These are phyloP conservation scores for Amaurobius ferox DNA, from an alignment of 2,888 invertebrate genomes.

Conservation along the genomic window DNA sequence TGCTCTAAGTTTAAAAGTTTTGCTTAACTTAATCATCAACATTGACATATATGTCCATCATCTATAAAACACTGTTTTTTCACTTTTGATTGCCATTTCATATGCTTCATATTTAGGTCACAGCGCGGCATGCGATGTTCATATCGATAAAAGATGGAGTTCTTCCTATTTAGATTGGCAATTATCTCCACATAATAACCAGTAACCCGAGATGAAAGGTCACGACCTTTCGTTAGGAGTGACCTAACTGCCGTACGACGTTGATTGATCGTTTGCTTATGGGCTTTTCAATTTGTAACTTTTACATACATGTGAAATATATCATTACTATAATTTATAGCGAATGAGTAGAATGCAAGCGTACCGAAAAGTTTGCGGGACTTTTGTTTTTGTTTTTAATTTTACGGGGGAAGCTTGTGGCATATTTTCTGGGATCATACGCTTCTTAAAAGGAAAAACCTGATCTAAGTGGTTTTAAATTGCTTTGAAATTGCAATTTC, in stretches of 20 bases:
- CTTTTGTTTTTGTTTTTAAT: too few species aligned
- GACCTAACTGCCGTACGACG: neutral
- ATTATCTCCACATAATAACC: constrained; percentile 6
- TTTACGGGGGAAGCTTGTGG: too few species aligned
- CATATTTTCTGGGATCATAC: too few species aligned
- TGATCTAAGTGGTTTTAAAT: too few species aligned
- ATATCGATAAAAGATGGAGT: neutral
- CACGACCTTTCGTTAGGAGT: neutral
- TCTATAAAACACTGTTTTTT: neutral
- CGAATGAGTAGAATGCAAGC: too few species aligned
- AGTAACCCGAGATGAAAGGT: neutral
- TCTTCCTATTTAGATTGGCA: constrained; percentile 9
- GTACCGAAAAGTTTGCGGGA: too few species aligned
- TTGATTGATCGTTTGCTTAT: neutral
- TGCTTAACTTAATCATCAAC: too few species aligned
- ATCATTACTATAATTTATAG: too few species aligned
- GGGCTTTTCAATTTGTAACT: neutral
- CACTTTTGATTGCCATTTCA: neutral
- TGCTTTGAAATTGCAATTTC: too few species aligned
- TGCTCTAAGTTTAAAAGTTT: too few species aligned
- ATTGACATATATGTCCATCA: neutral
- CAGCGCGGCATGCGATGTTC: constrained; percentile 5
- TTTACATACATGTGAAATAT: too few species aligned
- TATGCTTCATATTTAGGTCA: constrained; percentile 17
- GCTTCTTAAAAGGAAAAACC: too few species aligned